Conservation (phyloP, 2,797 vertebrate species). For the Crocodylus rhombifer region DNA sequence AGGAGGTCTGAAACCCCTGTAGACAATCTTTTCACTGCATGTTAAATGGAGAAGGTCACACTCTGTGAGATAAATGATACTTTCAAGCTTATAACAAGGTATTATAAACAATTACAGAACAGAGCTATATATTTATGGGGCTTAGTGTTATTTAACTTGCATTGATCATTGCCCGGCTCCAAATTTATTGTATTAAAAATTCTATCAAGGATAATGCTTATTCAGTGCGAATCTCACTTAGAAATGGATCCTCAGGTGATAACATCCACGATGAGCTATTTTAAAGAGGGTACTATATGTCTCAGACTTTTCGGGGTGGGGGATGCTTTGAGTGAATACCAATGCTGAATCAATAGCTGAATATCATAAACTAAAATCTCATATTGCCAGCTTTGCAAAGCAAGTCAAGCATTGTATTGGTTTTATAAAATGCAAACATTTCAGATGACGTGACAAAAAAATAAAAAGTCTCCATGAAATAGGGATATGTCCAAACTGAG, state of each 20-base stretch:
- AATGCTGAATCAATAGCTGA: constrained; percentile 24
- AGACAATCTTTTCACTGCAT: background rate
- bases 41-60: background rate
- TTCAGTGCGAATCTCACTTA: background rate
- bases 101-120: constrained; percentile 46
- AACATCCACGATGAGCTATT: background rate
- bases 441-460: background rate
- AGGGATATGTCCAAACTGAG: background rate
- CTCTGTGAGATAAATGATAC: background rate
- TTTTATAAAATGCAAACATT: background rate
- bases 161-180: constrained; percentile 19
- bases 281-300: background rate
- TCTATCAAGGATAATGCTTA: constrained; percentile 1
- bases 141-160: constrained; percentile 7
- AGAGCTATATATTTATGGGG: constrained; percentile 23
- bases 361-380: background rate
- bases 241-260: constrained; percentile 47
- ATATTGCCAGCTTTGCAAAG: background rate
- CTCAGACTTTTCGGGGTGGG: background rate
- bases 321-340: background rate
- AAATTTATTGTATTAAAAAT: constrained; percentile 12
- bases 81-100: constrained; percentile 29
- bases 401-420: background rate
- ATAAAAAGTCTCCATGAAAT: background rate
- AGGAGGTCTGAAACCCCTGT: background rate